phyloP scores from a whole-genome alignment of 2,113 vertebrate genomes.

The Siniperca chuatsi region DNA sequence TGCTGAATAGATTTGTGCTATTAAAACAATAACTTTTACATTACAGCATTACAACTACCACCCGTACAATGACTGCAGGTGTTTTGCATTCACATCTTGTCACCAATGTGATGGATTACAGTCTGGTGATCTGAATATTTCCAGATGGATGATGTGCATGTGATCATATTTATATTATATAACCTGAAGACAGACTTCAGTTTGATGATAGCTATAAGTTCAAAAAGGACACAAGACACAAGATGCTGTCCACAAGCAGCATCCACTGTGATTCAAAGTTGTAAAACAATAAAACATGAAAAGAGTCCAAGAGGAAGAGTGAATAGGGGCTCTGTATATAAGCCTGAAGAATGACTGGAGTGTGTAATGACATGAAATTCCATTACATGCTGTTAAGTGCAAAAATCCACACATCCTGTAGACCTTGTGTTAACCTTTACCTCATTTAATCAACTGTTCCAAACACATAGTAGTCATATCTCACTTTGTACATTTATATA shows the following conservation, averaged over 20 bases:
- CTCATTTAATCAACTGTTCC: slow-evolving; percentile 25
- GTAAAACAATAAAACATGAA: background rate
- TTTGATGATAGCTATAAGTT: no score
- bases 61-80: no score
- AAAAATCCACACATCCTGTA: slow-evolving; percentile 75
- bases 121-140: no score
- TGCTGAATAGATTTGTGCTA: no score
- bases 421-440: slow-evolving; percentile 69
- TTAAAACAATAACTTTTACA: no score
- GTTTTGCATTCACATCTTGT: no score
- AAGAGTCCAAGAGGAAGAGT: background rate
- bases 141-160: no score
- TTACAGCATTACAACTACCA: no score
- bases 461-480: background rate
- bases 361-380: slow-evolving; percentile 51
- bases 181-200: no score
- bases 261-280: background rate
- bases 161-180: no score
- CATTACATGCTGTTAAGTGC: slow-evolving; percentile 71
- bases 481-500: slow-evolving; percentile 35
- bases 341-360: slow-evolving; percentile 22
- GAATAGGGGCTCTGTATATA: slow-evolving; percentile 25
- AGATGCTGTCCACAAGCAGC: background rate
- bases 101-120: no score
- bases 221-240: no score